These are phyloP conservation scores for Mormyrus hasselquistii DNA, from an alignment of 2,797 vertebrate genomes.

Conservation along the genomic window DNA sequence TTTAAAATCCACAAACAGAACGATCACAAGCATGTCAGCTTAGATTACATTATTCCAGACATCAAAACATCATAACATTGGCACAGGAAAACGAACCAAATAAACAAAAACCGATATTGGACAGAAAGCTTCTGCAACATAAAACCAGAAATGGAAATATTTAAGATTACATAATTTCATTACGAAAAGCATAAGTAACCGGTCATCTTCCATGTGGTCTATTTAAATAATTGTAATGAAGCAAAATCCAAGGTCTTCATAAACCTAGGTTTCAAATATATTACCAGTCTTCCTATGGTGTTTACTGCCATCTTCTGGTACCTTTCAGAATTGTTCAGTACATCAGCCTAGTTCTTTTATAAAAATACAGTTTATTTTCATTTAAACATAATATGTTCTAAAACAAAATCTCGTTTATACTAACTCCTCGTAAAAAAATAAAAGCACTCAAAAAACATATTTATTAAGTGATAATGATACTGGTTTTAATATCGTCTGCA, in stretches of 20 bases:
- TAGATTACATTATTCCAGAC: background rate
- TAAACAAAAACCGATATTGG: background rate
- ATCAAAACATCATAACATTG: background rate
- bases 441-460: background rate
- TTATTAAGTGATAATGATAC: background rate
- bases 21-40: background rate
- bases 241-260: background rate
- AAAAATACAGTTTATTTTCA: background rate
- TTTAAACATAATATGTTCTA: background rate
- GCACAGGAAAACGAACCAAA: background rate
- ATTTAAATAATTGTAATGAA: conserved; percentile 12
- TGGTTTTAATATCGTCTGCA: background rate
- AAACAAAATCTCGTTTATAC: background rate
- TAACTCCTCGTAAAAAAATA: background rate
- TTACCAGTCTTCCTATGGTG: background rate
- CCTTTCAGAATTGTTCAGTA: background rate
- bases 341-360: background rate
- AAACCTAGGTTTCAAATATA: background rate
- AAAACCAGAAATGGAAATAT: background rate
- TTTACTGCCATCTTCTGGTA: conserved; percentile 28
- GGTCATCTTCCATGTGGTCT: background rate
- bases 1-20: background rate
- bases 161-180: background rate
- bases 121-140: background rate
- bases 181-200: background rate